Base-by-base conservation (phyloP, 2,113 vertebrate species). In the Cyanoderma ruficeps region DNA sequence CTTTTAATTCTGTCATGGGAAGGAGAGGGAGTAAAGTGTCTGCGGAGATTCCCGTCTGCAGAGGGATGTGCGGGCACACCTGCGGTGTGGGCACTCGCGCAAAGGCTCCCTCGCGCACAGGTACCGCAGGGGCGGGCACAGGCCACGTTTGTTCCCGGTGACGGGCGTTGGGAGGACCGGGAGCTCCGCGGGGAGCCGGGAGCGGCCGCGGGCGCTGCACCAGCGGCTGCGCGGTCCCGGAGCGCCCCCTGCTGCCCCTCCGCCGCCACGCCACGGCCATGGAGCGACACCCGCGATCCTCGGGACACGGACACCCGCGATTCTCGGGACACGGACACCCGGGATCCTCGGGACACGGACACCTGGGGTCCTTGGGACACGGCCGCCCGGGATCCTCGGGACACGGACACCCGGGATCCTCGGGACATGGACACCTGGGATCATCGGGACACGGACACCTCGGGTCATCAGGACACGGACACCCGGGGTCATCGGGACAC, bases 171-270 rank as follows among this genome's bases (percentile, higher is more conserved):
- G 7, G 7, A 22, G 9, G 24, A 7, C 0, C 28, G 12, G 3
- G 24, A 22, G 0, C 13, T 0, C n/a, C 0, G 0, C 11, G 4
- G 61, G n/a, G 37, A 22, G 8, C 0, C 15, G 16, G 39, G 53
- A 60, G 39, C 28, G 0, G 53, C 52, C 24, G 0, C 7, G 10
- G 27, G 68, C n/a, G 14, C 76, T 1, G 68, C 7, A 6, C 68
- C 68, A 57, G 59, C 44, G 11, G 60, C 78, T 85, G 80, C 41
- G 87, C 94, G 90, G 87, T 91, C 76, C 0, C 71, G 7, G 63
- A 87, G 95, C 89, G n/a, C 20, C 76, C 57, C 60, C 93, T 90
- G 87, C 92, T 71, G 92, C 5, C 74, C 59, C 0, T 1, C 2
- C 3, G 6, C 31, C 23, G 19, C 41, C 53, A 82, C 15, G 44